Conservation (phyloP, 2,888 invertebrate species). For the Drosophila hawaiiensis region DNA sequence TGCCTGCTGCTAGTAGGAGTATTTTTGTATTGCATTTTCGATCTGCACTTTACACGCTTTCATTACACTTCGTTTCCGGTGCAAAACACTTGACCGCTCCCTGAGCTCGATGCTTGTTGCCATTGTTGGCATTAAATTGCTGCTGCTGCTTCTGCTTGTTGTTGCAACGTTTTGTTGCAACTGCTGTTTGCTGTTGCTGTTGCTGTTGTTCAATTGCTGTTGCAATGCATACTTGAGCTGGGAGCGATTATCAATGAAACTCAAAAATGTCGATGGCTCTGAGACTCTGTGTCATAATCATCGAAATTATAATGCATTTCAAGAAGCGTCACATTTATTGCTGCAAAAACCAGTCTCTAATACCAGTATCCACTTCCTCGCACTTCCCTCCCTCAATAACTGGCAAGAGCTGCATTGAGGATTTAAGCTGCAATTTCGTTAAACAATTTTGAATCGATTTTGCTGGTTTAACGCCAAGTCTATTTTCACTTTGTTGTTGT, state of each 20-base stretch:
- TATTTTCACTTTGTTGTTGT: conserved; percentile 70
- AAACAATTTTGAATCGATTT: conserved; percentile 81
- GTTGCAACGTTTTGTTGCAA: background rate
- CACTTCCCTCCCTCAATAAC: background rate
- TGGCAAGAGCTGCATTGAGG: conserved; percentile 71
- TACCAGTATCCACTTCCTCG: conserved; percentile 21
- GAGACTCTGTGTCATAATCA: conserved; percentile 66
- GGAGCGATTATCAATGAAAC: conserved; percentile 63
- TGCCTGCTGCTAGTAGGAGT: conserved; percentile 45
- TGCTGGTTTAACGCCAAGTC: conserved; percentile 80
- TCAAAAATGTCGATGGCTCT: conserved; percentile 27
- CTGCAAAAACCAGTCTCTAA: conserved; percentile 32
- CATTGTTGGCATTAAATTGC: conserved; percentile 70
- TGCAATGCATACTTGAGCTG: conserved; percentile 67
- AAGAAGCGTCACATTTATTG: conserved; percentile 23
- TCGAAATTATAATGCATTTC: conserved; percentile 56
- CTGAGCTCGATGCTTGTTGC: conserved; percentile 34
- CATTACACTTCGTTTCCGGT: conserved; percentile 79
- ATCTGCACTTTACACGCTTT: conserved; percentile 80
- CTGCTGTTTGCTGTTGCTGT: conserved; percentile 6
- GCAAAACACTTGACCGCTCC: conserved; percentile 62
- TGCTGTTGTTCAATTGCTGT: conserved; percentile 14
- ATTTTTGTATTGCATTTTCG: conserved; percentile 76
- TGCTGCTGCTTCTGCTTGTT: conserved; percentile 18
- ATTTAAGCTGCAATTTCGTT: conserved; percentile 81